A percentile compares a stretch with the other conserved stretches of the same genome.
Conservation (phyloP, 2,113 vertebrate genomes). For the Uria lomvia region DNA sequence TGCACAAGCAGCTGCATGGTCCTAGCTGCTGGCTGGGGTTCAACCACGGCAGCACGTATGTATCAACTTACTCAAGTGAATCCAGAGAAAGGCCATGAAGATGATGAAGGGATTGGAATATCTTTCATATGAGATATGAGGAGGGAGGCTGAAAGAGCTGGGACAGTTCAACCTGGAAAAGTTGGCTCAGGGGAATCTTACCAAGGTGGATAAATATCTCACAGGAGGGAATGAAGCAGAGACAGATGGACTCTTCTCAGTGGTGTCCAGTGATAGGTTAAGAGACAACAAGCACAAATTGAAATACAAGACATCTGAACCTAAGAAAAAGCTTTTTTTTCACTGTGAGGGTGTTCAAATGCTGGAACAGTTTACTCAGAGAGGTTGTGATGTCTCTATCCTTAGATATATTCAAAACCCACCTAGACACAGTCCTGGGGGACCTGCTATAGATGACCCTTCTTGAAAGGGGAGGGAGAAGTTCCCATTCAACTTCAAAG, state of each 20-base stretch:
- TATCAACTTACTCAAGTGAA: neutral
- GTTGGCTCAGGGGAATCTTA: neutral
- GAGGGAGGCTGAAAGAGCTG: neutral
- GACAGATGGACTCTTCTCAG: neutral
- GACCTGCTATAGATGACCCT: neutral
- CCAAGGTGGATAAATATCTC: neutral
- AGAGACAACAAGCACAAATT: neutral
- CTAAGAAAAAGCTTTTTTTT: accelerated
- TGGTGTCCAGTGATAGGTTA: accelerated
- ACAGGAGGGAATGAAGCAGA: neutral
- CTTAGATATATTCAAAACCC: neutral
- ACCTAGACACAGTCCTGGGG: neutral
- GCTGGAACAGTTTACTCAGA: neutral
- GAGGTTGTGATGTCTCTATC: neutral
- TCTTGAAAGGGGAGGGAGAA: neutral
- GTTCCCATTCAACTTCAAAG: neutral
- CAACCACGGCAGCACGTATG: neutral
- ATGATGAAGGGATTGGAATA: neutral
- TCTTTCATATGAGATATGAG: neutral
- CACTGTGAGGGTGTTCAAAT: neutral
- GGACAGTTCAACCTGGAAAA: neutral
- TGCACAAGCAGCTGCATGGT: neutral
- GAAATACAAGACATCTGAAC: neutral
- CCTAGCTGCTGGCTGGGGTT: neutral
- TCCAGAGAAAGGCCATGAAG: neutral